phyloP scores from a whole-genome alignment of 2,888 invertebrate species.

The Beris chalybata region DNA sequence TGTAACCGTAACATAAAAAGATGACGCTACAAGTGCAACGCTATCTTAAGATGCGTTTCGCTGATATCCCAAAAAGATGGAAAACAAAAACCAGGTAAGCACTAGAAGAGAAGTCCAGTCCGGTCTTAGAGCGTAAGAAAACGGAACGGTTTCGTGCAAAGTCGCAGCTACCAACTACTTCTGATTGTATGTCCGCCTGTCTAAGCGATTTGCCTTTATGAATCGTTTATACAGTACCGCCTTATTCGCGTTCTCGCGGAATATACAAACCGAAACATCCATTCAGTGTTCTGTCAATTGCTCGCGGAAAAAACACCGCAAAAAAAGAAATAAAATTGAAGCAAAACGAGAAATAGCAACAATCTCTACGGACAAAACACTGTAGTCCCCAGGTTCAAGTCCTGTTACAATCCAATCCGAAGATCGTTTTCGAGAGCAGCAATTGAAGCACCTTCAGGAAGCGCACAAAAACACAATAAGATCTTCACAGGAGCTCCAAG shows the following conservation, averaged over 20 bases:
- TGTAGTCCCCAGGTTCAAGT: neutral
- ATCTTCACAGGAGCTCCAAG: neutral
- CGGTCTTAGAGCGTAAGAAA: neutral
- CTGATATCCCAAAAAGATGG: no score
- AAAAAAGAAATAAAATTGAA: neutral
- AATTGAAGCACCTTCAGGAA: slow-evolving; percentile 6
- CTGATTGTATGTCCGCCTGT: neutral
- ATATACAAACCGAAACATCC: slow-evolving; percentile 7
- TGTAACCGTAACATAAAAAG: no score
- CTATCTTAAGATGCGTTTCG: no score
- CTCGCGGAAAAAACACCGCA: neutral
- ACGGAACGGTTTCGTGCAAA: neutral
- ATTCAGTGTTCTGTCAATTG: slow-evolving; percentile 20
- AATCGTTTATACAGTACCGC: slow-evolving; percentile 9
- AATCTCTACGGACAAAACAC: no score
- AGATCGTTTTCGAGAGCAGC: neutral
- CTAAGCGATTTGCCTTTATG: slow-evolving; percentile 15
- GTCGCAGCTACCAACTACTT: neutral
- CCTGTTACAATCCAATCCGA: neutral
- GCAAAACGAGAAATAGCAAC: slow-evolving; percentile 2
- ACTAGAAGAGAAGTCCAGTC: neutral
- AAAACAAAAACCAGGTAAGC: neutral
- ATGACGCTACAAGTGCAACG: no score
- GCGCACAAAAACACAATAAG: neutral
- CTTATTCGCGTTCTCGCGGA: slow-evolving; percentile 11